phyloP scores from a whole-genome alignment of 2,113 vertebrate genomes.

The Neodontobutis hainanensis region DNA sequence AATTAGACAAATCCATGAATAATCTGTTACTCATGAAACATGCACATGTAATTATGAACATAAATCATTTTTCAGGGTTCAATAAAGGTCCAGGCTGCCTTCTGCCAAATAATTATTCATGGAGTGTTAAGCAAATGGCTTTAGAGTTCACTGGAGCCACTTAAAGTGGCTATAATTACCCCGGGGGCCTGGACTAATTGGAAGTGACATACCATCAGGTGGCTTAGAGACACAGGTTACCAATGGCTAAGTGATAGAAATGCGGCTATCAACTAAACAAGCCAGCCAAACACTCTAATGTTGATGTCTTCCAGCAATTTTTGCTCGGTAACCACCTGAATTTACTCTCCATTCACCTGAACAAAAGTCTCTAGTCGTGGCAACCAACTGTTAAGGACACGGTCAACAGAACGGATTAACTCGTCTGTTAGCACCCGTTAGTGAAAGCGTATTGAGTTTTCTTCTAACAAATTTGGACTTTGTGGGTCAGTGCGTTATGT shows the following conservation, averaged over 20 bases:
- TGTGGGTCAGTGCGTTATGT: slow-evolving; percentile 52
- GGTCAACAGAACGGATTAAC: slow-evolving; percentile 56
- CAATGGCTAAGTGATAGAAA: slow-evolving; percentile 29
- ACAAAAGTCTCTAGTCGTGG: slow-evolving; percentile 26
- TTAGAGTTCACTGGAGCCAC: slow-evolving; percentile 55
- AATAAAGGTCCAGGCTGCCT: background rate
- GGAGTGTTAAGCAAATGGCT: slow-evolving; percentile 51
- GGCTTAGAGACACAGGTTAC: slow-evolving; percentile 59
- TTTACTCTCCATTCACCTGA: slow-evolving; percentile 40
- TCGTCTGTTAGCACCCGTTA: slow-evolving; percentile 40
- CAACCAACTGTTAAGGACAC: slow-evolving; percentile 23
- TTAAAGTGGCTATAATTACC: slow-evolving; percentile 76
- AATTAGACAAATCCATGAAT: background rate
- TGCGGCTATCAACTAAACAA: slow-evolving; percentile 31
- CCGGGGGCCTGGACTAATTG: slow-evolving; percentile 76
- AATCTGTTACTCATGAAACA: background rate
- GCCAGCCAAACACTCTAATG: slow-evolving; percentile 8
- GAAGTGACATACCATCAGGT: slow-evolving; percentile 84
- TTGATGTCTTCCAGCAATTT: slow-evolving; percentile 16
- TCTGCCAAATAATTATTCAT: slow-evolving; percentile 47
- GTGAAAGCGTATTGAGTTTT: slow-evolving; percentile 8
- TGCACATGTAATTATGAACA: background rate
- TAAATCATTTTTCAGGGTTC: slow-evolving; percentile 8
- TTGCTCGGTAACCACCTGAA: slow-evolving; percentile 19
- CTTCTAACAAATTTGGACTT: slow-evolving; percentile 17